These are phyloP conservation scores for Yponomeuta cagnagella DNA, from an alignment of 2,888 invertebrate genomes.

Conservation along the genomic window DNA sequence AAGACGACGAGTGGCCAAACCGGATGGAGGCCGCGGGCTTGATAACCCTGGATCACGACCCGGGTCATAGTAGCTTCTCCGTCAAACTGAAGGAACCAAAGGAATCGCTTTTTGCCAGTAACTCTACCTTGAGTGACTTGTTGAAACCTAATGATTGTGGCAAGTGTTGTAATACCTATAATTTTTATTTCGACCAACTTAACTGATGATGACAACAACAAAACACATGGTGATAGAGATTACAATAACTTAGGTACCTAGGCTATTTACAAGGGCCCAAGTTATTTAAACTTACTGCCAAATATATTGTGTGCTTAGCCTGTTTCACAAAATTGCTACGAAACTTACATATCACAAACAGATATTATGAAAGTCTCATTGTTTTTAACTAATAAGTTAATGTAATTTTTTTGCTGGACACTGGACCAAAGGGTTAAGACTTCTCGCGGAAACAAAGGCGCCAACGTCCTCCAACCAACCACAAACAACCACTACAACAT, in stretches of 20 bases:
- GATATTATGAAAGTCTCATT: too few relatives aligned
- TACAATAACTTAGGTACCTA: too few relatives aligned
- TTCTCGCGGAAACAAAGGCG: not conserved
- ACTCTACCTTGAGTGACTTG: not conserved
- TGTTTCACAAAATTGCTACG: too few relatives aligned
- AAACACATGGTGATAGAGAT: too few relatives aligned
- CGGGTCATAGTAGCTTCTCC: not conserved
- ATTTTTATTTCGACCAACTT: conserved; percentile 15
- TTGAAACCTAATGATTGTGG: not conserved
- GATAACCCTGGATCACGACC: not conserved
- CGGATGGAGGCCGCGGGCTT: not conserved
- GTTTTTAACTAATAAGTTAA: too few relatives aligned
- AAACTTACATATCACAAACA: too few relatives aligned
- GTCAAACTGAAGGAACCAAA: not conserved
- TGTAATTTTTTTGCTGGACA: not conserved
- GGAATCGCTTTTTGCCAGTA: not conserved
- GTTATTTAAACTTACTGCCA: too few relatives aligned
- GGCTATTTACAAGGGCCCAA: too few relatives aligned
- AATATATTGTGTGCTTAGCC: too few relatives aligned
- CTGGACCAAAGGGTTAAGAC: not conserved
- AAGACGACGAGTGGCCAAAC: not conserved
- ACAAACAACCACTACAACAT: not conserved
- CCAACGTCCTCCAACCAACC: not conserved
- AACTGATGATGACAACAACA: too few relatives aligned
- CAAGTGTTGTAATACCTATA: not conserved